Conservation (phyloP, 2,113 vertebrate species). For the Equus quagga region DNA sequence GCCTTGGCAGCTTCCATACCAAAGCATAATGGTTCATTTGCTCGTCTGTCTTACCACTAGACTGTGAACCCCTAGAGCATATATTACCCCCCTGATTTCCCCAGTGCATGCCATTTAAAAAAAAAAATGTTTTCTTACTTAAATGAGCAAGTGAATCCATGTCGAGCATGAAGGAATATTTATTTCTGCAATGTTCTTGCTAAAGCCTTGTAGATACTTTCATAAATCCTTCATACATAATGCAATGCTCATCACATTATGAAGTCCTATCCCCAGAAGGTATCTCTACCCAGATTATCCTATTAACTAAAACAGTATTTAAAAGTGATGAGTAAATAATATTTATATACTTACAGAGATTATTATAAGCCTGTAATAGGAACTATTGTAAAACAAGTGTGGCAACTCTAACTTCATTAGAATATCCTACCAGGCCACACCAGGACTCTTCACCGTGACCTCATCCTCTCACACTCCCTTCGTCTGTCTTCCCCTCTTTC, state of each 20-base stretch:
- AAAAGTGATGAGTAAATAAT: background rate
- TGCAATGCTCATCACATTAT: background rate
- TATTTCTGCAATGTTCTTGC: background rate
- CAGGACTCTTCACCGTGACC: no score
- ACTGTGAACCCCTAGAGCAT: background rate
- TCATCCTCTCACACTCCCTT: background rate
- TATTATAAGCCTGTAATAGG: background rate
- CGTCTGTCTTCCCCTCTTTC: background rate
- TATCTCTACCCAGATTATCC: background rate
- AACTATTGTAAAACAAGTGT: background rate
- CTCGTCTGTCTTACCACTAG: background rate
- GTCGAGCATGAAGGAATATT: background rate
- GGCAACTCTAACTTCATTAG: background rate
- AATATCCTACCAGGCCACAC: background rate
- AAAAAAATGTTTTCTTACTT: background rate
- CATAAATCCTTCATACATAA: constrained; percentile 21
- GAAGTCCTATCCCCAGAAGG: background rate
- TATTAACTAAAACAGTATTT: background rate
- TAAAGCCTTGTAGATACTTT: background rate
- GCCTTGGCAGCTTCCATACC: background rate
- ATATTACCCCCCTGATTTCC: background rate
- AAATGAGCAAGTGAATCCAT: background rate
- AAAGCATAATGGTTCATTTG: background rate
- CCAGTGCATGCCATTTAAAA: background rate
- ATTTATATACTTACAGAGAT: background rate